These are phyloP conservation scores for Malacoctenus gilli DNA, from an alignment of 2,797 vertebrate species.

Conservation along the genomic window DNA sequence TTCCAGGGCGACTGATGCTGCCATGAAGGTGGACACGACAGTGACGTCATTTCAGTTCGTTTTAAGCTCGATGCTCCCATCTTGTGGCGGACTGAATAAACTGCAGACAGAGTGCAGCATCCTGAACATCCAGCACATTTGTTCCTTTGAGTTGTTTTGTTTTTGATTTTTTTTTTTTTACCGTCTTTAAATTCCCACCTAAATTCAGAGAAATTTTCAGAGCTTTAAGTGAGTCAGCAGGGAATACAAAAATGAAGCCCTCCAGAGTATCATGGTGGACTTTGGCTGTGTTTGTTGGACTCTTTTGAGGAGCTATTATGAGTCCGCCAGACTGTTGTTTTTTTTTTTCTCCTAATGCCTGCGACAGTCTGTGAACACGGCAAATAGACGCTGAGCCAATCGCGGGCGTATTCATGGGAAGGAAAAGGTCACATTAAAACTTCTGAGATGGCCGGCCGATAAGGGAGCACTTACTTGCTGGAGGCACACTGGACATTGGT, in stretches of 20 bases:
- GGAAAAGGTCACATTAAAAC: neutral
- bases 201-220: neutral
- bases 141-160: neutral
- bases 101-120: neutral
- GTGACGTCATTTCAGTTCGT: slow-evolving; percentile 17
- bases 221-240: neutral
- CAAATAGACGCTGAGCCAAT: neutral
- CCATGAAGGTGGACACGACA: slow-evolving; percentile 22
- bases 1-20: slow-evolving; percentile 2
- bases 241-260: neutral
- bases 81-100: slow-evolving; percentile 48
- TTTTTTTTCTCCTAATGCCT: neutral
- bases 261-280: neutral
- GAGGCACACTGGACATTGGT: slow-evolving; percentile 95
- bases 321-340: neutral
- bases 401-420: neutral
- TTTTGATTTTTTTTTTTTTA: neutral
- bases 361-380: neutral
- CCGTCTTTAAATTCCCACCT: too few species aligned
- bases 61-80: slow-evolving; percentile 40
- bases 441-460: neutral
- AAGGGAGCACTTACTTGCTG: slow-evolving; percentile 87
- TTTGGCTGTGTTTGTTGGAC: neutral
- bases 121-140: neutral
- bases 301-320: neutral